Conservation (phyloP, 30 jellyfish, hydroid and myxozoan genomes). For the Aurelia coerulea region DNA sequence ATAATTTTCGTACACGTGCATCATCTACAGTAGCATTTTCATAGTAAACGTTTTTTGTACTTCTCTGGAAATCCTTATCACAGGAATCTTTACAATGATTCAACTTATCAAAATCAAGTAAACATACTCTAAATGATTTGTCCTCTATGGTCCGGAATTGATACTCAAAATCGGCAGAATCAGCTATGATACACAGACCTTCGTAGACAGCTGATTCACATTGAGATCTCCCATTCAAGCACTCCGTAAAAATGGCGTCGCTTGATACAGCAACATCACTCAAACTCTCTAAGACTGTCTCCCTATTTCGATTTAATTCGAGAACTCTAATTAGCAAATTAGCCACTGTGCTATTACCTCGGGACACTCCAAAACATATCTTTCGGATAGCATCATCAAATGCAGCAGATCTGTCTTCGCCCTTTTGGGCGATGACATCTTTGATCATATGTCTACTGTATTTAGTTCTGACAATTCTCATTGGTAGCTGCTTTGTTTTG, state of each 20-base stretch:
- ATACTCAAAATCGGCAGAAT: background rate
- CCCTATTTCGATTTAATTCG: background rate
- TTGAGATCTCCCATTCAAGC: slow-evolving; percentile 16
- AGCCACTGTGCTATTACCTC: slow-evolving; percentile 24
- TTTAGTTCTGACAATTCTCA: background rate
- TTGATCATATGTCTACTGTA: slow-evolving; percentile 59
- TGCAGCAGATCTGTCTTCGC: background rate
- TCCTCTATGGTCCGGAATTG: background rate
- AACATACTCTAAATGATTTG: slow-evolving; percentile 28
- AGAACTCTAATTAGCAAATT: background rate
- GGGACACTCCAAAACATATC: slow-evolving; percentile 34
- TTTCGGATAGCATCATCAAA: background rate
- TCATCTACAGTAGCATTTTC: background rate
- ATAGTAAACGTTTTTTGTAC: too few relatives aligned
- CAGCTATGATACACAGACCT: slow-evolving; percentile 25
- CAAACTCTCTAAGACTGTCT: background rate
- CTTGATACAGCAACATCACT: background rate
- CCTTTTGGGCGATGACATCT: background rate
- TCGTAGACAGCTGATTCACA: slow-evolving; percentile 35
- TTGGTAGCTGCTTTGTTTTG: too few relatives aligned
- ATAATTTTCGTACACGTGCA: background rate
- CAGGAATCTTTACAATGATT: background rate
- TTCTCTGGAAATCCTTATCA: background rate
- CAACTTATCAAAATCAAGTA: slow-evolving; percentile 49
- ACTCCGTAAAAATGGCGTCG: slow-evolving; percentile 11